A percentile compares a stretch with the other conserved stretches of the same genome.
phyloP scores from a whole-genome alignment of 2,113 vertebrate genomes.

The Sminthopsis crassicaudata region DNA sequence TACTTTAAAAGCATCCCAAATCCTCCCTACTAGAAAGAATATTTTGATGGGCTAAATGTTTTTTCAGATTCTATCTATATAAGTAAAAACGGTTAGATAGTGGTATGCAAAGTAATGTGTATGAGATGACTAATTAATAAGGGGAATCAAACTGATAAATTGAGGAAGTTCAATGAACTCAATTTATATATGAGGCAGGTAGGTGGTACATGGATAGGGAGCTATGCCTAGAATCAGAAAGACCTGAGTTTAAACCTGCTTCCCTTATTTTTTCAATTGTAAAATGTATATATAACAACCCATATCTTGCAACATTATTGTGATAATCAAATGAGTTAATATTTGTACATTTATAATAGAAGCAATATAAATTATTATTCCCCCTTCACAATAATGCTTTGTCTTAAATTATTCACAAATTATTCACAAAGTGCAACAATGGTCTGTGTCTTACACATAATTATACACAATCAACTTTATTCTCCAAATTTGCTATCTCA shows the following conservation, averaged over 20 bases:
- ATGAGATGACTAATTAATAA: conserved; percentile 16
- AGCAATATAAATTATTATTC: background rate
- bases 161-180: background rate
- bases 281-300: background rate
- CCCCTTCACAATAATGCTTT: background rate
- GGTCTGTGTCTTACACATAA: background rate
- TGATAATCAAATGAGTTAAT: background rate
- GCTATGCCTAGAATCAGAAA: background rate
- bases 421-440: background rate
- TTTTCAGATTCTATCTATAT: background rate
- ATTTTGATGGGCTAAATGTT: conserved; percentile 5
- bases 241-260: background rate
- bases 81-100: conserved; percentile 34
- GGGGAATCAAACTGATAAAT: background rate
- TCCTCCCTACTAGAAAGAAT: conserved; percentile 23
- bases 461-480: conserved; percentile 7
- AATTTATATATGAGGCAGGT: background rate
- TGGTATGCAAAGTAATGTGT: conserved; percentile 10
- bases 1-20: conserved; percentile 21
- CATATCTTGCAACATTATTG: background rate
- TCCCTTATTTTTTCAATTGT: background rate
- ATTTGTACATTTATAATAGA: conserved; percentile 24
- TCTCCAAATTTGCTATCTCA: background rate
- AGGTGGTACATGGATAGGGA: background rate
- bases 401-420: conserved; percentile 15